Percentiles rank a stretch among this genome's conserved stretches.
Conservation (phyloP, 2,113 vertebrate species). For the Haliaeetus leucogaster region DNA sequence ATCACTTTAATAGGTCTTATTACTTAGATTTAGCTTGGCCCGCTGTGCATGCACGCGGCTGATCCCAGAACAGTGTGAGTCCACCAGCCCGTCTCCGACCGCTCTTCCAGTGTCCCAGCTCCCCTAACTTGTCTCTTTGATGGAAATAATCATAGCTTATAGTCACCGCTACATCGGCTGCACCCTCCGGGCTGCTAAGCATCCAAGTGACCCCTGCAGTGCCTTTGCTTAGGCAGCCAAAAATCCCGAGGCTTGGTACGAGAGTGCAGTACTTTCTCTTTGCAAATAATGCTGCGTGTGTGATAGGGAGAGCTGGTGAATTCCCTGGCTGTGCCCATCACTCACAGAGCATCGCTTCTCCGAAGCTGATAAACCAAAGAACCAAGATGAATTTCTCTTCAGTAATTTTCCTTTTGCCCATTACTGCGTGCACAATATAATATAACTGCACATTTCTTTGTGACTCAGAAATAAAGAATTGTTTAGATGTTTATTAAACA, state of each 20-base stretch:
- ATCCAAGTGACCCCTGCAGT: background rate
- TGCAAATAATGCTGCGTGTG: background rate
- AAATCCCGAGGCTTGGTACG: background rate
- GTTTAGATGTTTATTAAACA: constrained; percentile 35
- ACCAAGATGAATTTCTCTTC: background rate
- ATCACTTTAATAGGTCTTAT: background rate
- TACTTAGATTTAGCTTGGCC: no score
- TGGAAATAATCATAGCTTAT: background rate
- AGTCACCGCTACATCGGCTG: background rate
- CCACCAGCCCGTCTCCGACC: fast-evolving
- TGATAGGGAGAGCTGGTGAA: background rate
- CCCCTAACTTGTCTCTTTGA: background rate
- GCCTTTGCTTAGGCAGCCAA: background rate
- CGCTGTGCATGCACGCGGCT: fast-evolving
- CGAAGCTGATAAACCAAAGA: background rate
- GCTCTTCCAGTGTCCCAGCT: background rate
- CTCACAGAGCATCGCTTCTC: background rate
- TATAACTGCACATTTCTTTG: background rate
- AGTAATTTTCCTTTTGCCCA: background rate
- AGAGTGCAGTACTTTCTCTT: background rate
- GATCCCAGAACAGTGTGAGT: fast-evolving
- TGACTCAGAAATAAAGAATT: background rate
- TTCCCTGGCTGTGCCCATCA: background rate
- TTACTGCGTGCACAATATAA: background rate
- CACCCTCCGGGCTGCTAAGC: background rate